These are phyloP conservation scores for Atta colombica DNA, from an alignment of 1,140 invertebrate genomes.

Conservation along the genomic window DNA sequence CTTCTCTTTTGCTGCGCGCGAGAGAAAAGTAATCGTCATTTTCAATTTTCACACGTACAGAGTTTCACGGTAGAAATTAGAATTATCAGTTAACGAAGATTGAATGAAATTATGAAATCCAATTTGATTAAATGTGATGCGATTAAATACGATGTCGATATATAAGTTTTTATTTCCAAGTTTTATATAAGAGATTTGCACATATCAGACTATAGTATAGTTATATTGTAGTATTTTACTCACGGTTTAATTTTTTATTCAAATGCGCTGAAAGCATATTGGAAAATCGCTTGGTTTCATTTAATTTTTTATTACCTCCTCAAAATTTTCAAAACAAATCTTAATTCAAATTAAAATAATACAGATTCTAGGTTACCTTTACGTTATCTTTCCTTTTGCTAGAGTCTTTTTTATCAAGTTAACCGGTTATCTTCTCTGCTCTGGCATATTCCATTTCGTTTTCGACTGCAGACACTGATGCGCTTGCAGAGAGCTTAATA, in stretches of 20 bases:
- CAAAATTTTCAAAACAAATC: background rate
- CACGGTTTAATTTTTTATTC: background rate
- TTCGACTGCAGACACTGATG: slow-evolving; percentile 40
- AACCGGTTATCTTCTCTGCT: slow-evolving; percentile 30
- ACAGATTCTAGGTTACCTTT: background rate
- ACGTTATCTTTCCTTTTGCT: slow-evolving; percentile 19
- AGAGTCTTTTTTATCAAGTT: slow-evolving; percentile 43
- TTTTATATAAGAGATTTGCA: slow-evolving; percentile 12
- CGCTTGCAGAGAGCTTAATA: slow-evolving; percentile 21
- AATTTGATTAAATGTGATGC: slow-evolving; percentile 27
- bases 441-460: slow-evolving; percentile 25
- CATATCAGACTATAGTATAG: background rate
- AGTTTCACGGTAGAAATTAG: background rate
- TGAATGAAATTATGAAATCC: slow-evolving; percentile 18
- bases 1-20: background rate
- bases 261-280: background rate
- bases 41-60: background rate
- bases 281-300: background rate
- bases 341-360: background rate
- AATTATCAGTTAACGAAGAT: slow-evolving; percentile 32
- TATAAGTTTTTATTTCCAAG: slow-evolving; percentile 11
- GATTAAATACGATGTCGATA: slow-evolving; percentile 27
- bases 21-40: background rate
- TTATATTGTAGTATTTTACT: slow-evolving; percentile 1
- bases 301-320: background rate